Base-by-base conservation (phyloP, 2,888 invertebrate species). In the Physocephala rufipes region DNA sequence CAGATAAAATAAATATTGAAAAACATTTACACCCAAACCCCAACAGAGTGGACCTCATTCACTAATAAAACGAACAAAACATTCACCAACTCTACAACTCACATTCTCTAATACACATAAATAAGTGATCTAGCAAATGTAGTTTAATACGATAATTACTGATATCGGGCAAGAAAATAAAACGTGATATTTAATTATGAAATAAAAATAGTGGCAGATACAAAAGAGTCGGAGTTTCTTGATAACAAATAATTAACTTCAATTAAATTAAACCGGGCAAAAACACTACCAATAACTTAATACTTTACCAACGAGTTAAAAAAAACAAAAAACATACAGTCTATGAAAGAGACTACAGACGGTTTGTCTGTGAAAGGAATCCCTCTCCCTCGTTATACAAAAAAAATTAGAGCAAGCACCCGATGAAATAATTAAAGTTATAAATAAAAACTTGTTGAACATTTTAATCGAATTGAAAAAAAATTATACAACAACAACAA, bases 91-190 rank as follows among this genome's bases (percentile, higher is more conserved):
- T 58, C 26, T 43, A 58, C n/a, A 36, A n/a, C 24, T 12, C 12
- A 1, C 58, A 67, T 24, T 7, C 55, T 45, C 36, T 43, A 21
- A 55, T 36, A 24, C 63, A n/a, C n/a, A n/a, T n/a, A 70, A 70
- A 63, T 63, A 70, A 51, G 43, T 63, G 43, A 24, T 61, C 55
- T 45, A 47, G 63, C 43, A 64, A 63, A 63, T 58, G 45, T 15
- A 21, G 55, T 61, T 61, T 63, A 71, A 67, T 71, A 62, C 61
- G 66, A 71, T 71, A 67, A 71, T 67, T 67, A 58, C 45, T 53
- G 62, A 36, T 71, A 71, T 66, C 51, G 13, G 51, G 30, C 28
- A n/a, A 19, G 30, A n/a, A 55, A 21, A 36, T 24, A 5, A 53
- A 21, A 49, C 19, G 49, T n/a, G 49, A 49, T 49, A 3, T 12